A percentile compares a stretch with the other conserved stretches of the same genome.
Conservation (phyloP, 2,888 invertebrate species). For the Malthinus flaveolus region DNA sequence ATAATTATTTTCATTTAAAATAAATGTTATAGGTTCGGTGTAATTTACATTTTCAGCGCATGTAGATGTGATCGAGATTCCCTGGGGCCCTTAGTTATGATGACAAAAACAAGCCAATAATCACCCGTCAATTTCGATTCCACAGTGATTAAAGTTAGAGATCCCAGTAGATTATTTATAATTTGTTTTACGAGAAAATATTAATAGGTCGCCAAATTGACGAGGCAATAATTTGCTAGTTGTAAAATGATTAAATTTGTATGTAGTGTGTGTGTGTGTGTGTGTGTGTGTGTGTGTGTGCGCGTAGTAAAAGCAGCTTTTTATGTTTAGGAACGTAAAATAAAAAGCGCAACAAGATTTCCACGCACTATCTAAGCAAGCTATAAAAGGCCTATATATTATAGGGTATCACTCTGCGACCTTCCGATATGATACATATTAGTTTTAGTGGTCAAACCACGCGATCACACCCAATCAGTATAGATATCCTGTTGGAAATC, state of each 20-base stretch:
- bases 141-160: constrained; percentile 10
- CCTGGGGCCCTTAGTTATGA: constrained; percentile 10
- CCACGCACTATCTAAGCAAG: neutral
- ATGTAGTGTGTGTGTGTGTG: neutral
- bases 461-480: constrained; percentile 21
- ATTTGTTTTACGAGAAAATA: neutral
- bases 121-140: constrained; percentile 19
- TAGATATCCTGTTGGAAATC: constrained; percentile 18
- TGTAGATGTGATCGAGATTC: constrained; percentile 19
- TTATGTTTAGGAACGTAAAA: neutral
- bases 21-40: neutral
- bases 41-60: constrained; percentile 19
- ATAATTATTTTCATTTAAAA: no score
- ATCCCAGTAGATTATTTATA: constrained; percentile 4
- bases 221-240: no score
- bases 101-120: constrained; percentile 23
- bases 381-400: neutral
- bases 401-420: constrained; percentile 4
- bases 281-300: no score
- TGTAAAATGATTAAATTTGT: neutral
- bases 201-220: neutral
- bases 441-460: constrained; percentile 17
- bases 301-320: neutral
- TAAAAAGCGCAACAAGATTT: constrained; percentile 2
- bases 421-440: constrained; percentile 10